phyloP scores from a whole-genome alignment of 2,113 vertebrate genomes.

The Mellivora capensis region DNA sequence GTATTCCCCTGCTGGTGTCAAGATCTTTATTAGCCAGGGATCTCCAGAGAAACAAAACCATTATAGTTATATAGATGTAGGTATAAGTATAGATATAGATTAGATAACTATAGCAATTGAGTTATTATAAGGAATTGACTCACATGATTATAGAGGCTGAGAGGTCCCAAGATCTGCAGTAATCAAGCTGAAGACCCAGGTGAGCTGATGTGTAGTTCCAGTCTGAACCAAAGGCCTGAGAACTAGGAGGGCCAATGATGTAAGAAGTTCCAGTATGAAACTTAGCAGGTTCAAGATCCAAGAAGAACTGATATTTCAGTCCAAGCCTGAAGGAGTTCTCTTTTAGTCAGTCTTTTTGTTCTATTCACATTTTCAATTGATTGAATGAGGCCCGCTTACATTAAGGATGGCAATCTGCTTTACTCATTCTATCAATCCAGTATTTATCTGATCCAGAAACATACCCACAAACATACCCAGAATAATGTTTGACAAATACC shows the following conservation, averaged over 20 bases:
- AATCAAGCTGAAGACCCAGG: not conserved
- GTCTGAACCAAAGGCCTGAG: not conserved
- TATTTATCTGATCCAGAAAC: not conserved
- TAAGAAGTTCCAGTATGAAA: not conserved
- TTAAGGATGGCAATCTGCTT: not conserved
- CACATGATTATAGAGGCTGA: not conserved
- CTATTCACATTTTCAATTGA: not conserved
- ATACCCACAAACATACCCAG: not conserved
- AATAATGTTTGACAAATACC: not conserved
- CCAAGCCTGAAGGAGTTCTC: not conserved
- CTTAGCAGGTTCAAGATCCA: not conserved
- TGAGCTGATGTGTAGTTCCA: not conserved
- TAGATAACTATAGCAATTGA: not conserved
- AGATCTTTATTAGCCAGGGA: not conserved
- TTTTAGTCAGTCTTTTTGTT: not conserved
- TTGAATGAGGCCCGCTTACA: not conserved
- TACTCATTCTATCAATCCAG: not conserved
- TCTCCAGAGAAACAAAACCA: not conserved
- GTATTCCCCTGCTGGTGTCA: not conserved
- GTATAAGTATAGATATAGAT: not conserved
- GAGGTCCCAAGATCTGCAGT: not conserved
- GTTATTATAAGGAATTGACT: not conserved
- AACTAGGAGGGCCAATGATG: not conserved
- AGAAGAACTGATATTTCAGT: not conserved
- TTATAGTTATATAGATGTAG: not conserved